phyloP scores from a whole-genome alignment of 2,797 vertebrate genomes.

The Mormyrops attenuatus region DNA sequence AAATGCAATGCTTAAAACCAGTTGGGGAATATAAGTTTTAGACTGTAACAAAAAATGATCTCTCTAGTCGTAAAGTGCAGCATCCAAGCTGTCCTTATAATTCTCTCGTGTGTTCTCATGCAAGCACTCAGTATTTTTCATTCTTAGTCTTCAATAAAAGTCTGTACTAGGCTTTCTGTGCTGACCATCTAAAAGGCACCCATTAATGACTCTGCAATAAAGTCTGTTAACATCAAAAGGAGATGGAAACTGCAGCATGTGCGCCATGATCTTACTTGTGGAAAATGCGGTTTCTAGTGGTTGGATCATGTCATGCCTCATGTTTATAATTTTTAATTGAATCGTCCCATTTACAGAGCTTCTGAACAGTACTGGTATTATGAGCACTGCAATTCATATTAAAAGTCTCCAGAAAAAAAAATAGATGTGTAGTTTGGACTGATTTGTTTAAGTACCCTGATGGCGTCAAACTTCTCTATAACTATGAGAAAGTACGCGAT shows the following conservation, averaged over 20 bases:
- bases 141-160: not conserved
- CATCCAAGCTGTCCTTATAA: not conserved
- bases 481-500: not conserved
- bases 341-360: not conserved
- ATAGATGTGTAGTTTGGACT: not conserved
- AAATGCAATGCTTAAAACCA: not conserved
- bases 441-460: not conserved
- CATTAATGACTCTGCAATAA: not conserved
- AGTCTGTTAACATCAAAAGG: not conserved
- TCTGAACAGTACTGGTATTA: not conserved
- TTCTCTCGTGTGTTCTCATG: not conserved
- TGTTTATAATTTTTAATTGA: conserved; percentile 6
- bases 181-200: not conserved
- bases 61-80: not conserved
- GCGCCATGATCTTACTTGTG: not conserved
- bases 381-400: not conserved
- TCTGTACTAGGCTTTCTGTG: not conserved
- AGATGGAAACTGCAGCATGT: not conserved
- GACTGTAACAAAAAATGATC: not conserved
- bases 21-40: not conserved
- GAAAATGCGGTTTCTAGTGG: not conserved
- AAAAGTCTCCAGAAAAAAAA: not conserved
- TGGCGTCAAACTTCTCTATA: not conserved
- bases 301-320: conserved; percentile 2
- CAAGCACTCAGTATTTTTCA: not conserved